Conservation (phyloP, 2,113 vertebrate species). For the Mixornis gularis region DNA sequence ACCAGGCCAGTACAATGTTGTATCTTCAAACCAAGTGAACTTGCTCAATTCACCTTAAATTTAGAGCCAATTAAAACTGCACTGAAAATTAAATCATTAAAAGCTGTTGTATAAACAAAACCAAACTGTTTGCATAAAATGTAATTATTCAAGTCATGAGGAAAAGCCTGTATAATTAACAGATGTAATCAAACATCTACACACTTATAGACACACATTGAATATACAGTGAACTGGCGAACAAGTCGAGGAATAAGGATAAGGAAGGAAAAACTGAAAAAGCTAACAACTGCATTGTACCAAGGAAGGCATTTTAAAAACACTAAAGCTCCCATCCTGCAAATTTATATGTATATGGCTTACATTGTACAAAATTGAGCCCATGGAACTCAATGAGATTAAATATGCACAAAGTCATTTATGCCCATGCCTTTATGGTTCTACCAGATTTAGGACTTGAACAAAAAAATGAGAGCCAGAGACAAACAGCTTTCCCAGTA, state of each 20-base stretch:
- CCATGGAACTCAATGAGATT: neutral
- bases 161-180: slow-evolving; percentile 38
- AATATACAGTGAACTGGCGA: slow-evolving; percentile 19
- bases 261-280: neutral
- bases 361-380: neutral
- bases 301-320: neutral
- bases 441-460: neutral
- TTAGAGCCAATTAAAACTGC: slow-evolving; percentile 36
- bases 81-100: slow-evolving; percentile 42
- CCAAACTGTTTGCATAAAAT: slow-evolving; percentile 26
- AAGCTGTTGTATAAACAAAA: slow-evolving; percentile 51
- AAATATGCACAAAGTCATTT: neutral
- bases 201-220: neutral
- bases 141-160: slow-evolving; percentile 6
- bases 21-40: slow-evolving; percentile 37
- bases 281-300: neutral
- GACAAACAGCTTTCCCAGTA: neutral
- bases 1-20: neutral
- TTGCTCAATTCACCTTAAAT: slow-evolving; percentile 39
- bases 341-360: neutral
- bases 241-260: neutral
- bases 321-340: neutral
- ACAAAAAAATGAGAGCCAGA: neutral
- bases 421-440: neutral
- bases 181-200: slow-evolving; percentile 51